Evolutionary conservation across 2,113 vertebrate species (phyloP).

Genomic region (Nematolebias whitei): DNA sequence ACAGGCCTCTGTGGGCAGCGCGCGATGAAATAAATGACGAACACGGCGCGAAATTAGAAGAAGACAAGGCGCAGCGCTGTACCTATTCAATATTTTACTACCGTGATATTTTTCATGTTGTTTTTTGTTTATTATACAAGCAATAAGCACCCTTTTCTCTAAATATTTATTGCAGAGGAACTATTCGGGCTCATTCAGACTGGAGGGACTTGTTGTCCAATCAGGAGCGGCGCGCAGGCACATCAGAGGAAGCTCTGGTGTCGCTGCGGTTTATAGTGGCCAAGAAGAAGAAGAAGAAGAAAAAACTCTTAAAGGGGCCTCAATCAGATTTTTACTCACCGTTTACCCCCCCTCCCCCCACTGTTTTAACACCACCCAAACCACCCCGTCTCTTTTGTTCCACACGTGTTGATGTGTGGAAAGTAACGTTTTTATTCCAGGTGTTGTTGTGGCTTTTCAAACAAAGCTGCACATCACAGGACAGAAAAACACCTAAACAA

Average conservation of each 20-base stretch:
- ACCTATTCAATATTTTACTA: neutral
- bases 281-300: constrained; percentile 33
- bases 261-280: constrained; percentile 66
- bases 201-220: constrained; percentile 64
- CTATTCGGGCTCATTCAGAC: constrained; percentile 32
- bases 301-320: constrained; percentile 75
- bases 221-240: constrained; percentile 68
- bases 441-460: no score
- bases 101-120: neutral
- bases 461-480: no score
- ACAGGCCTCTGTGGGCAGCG: constrained; percentile 45
- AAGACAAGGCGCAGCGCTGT: neutral
- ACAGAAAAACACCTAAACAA: no score
- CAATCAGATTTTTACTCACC: constrained; percentile 64
- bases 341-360: constrained; percentile 44
- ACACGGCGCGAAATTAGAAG: constrained; percentile 42
- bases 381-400: no score
- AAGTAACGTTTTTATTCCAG: no score
- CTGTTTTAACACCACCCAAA: no score
- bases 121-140: constrained; percentile 1
- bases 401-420: no score
- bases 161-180: constrained; percentile 45
- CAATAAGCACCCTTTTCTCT: constrained; percentile 24
- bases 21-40: constrained; percentile 49
- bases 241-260: constrained; percentile 61